A percentile compares a stretch with the other conserved stretches of the same genome.
These are phyloP conservation scores for Serinus canaria DNA, from an alignment of 2,113 vertebrate genomes.

Conservation along the genomic window DNA sequence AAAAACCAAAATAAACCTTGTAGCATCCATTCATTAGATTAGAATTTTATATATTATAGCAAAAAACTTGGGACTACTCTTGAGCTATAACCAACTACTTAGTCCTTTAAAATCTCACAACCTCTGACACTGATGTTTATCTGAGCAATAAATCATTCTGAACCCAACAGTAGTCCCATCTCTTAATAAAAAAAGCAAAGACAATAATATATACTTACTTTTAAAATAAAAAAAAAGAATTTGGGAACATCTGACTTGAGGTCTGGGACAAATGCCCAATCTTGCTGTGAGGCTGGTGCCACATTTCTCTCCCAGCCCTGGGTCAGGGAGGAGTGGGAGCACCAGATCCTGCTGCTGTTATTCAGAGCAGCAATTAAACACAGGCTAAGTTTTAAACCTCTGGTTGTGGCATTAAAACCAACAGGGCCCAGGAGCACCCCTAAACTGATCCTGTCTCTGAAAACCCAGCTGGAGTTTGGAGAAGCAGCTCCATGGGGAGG, in stretches of 20 bases:
- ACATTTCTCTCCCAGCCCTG: background rate
- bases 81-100: background rate
- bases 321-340: background rate
- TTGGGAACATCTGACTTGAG: background rate
- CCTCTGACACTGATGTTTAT: background rate
- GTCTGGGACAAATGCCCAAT: background rate
- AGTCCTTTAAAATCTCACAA: background rate
- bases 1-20: background rate
- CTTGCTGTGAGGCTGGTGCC: background rate
- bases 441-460: background rate
- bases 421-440: background rate
- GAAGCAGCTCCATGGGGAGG: background rate
- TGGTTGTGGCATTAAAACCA: conserved; percentile 17
- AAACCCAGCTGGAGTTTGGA: conserved; percentile 17
- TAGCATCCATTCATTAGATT: background rate
- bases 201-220: background rate
- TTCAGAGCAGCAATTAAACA: background rate
- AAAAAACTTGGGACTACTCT: background rate
- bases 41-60: background rate
- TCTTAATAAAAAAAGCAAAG: background rate
- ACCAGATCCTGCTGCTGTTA: background rate
- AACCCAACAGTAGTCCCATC: background rate
- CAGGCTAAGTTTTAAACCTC: background rate
- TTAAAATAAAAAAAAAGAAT: background rate
- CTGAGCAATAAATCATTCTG: background rate